Base-by-base conservation (phyloP, 2,113 vertebrate species). In the Erythrocercus mccallii region DNA sequence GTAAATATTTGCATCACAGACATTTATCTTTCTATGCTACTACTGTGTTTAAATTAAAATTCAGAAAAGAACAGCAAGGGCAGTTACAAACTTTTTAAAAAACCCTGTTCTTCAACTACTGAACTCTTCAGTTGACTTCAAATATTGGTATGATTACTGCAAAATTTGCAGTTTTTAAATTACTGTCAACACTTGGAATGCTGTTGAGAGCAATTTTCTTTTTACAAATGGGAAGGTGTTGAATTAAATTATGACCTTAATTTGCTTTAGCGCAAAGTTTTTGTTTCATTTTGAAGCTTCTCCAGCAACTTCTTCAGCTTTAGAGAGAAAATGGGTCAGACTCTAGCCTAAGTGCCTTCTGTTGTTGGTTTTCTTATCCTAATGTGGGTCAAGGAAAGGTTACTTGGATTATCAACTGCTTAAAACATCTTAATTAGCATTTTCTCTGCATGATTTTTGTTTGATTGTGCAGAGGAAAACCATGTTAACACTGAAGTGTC, bases 291-390 rank as follows among this genome's bases (percentile, higher is more conserved):
- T 84, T 40, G 15, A 69, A 58, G 47, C 42, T 95, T 91, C 40
- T 74, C 62, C 57, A 56, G 66, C 66, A 53, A 12, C 44, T 68
- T 66, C 30, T 68, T 13, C 69, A 77, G 71, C 45, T 90, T 62
- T 54, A 73, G 58, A 50, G 48, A 82, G 78, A 94, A 89, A 91
- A 87, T 89, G 70, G 73, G 89, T 92, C 66, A 87, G 81, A 30
- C 54, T 92, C 2, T 38, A 70, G 76, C 64, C 53, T 76, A 89
- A 92, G 70, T 92, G 68, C 93, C 84, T 91, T 95, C 96, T 96
- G 86, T 92, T 91, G 57, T 66, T 89, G 28, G 81, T 92, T 94
- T 96, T 95, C 81, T 82, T 94, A 90, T 81, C 89, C 89, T 94
- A 61, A 91, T 91, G 81, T 69, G 84, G 91, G 91, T 94, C 93